These are phyloP conservation scores for Glaucomys volans DNA, from an alignment of 2,113 vertebrate species.

Conservation along the genomic window DNA sequence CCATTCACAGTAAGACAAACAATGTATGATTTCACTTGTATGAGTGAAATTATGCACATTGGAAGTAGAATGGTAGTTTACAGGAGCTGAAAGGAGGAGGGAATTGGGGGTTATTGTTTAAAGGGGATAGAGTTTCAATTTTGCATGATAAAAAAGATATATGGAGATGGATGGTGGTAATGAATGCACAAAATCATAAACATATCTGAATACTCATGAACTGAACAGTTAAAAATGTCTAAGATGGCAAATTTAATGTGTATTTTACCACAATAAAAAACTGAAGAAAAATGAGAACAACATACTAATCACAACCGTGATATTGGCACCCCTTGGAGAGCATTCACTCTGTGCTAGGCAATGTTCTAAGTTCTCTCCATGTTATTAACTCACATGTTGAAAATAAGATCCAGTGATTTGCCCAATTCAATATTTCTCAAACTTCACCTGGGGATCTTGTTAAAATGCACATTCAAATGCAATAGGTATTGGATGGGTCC, in stretches of 20 bases:
- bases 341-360: background rate
- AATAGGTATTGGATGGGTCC: background rate
- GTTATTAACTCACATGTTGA: background rate
- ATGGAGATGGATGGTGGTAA: background rate
- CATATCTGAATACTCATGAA: background rate
- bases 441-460: conserved; percentile 15
- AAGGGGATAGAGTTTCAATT: background rate
- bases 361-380: background rate
- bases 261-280: background rate
- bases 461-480: conserved; percentile 40
- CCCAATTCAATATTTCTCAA: conserved; percentile 11
- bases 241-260: background rate
- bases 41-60: background rate
- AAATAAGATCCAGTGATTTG: conserved; percentile 41
- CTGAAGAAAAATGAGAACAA: background rate
- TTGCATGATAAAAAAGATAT: background rate
- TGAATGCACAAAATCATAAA: background rate
- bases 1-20: background rate
- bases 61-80: background rate
- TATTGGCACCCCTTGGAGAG: background rate
- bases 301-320: background rate
- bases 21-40: background rate
- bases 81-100: background rate
- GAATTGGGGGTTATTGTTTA: background rate
- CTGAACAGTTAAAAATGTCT: background rate